Evolutionary conservation across 2,888 invertebrate species (phyloP).

Genomic region (Sericinus montela): DNA sequence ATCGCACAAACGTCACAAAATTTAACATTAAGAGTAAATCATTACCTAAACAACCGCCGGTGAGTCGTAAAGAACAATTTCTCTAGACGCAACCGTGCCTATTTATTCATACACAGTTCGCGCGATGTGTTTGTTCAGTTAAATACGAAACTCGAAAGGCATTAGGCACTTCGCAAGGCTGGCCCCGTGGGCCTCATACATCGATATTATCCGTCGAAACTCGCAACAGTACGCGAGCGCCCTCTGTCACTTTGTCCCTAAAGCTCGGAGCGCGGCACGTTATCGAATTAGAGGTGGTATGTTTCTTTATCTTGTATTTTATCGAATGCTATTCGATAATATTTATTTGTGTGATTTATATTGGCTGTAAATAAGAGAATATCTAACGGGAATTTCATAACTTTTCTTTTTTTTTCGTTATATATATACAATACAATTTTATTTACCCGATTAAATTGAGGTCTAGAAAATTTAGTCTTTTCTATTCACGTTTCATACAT

Average conservation of each 20-base stretch:
- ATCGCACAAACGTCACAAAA: too few species aligned
- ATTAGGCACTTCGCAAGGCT: slow-evolving; percentile 23
- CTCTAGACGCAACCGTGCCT: background rate
- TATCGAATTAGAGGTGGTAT: slow-evolving; percentile 9
- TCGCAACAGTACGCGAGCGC: slow-evolving; percentile 34
- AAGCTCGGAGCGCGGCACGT: slow-evolving; percentile 1
- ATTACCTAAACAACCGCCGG: slow-evolving; percentile 1
- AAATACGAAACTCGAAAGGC: slow-evolving; percentile 20
- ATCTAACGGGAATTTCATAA: too few species aligned
- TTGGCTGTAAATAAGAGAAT: background rate
- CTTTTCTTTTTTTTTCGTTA: too few species aligned
- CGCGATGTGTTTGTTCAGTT: slow-evolving; percentile 4
- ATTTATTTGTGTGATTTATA: background rate
- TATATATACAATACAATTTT: too few species aligned
- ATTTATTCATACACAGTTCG: background rate
- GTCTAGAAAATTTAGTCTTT: too few species aligned
- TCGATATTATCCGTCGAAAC: slow-evolving; percentile 51
- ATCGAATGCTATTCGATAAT: slow-evolving; percentile 1
- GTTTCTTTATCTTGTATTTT: background rate
- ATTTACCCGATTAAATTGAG: too few species aligned
- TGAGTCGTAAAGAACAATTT: slow-evolving; percentile 8
- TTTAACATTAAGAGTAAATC: background rate
- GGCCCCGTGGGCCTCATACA: slow-evolving; percentile 49
- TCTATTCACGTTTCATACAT: too few species aligned
- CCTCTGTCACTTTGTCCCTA: slow-evolving; percentile 10